Base-by-base conservation (phyloP, 2,888 invertebrate genomes). In the Miltochrista miniata region DNA sequence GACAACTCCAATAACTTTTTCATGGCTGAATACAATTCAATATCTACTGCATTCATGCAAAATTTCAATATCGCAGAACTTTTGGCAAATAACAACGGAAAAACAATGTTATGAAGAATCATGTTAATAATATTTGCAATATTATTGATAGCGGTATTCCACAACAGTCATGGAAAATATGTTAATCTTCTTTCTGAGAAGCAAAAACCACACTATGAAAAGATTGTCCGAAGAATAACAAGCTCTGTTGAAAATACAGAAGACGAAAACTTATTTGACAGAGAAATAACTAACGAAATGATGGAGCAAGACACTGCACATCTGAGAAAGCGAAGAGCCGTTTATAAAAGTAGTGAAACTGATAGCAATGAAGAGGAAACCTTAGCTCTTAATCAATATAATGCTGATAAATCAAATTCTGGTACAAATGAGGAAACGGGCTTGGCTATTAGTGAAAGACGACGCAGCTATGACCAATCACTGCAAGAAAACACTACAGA, bases 111-210 rank as follows among this genome's bases (percentile, higher is more conserved):
- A 54, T 70, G 61, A 66, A 45, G 10, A 44, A 39, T 48, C 69
- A 70, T 70, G 67, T 11, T 75, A 59, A 63, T 85, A 38, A 7
- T 64, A 46, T 45, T 64, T 2, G 12, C 56, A 33, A 47, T 66
- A 50, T 53, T 64, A 57, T 50, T 64, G 3, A 40, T 55, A 10
- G 52, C 51, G 2, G 42, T 52, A 14, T 37, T 55, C 0, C 59
- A 56, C 35, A 72, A 76, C 2, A 77, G 67, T 59, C 70, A 76
- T 12, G 77, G 81, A 38, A 83, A 80, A 56, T 87, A 81, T 44
- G 81, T 89, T 43, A 83, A 88, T 64, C 62, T 82, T 18, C 62
- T 90, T 12, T 82, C 86, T 0, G 84, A 84, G 31, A 65, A 74
- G 15, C 83, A 87, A 38, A 90, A 89, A 56, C 66, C 76, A 24